These are phyloP conservation scores for Salvelinus namaycush DNA, from an alignment of 2,113 vertebrate genomes.

Conservation along the genomic window DNA sequence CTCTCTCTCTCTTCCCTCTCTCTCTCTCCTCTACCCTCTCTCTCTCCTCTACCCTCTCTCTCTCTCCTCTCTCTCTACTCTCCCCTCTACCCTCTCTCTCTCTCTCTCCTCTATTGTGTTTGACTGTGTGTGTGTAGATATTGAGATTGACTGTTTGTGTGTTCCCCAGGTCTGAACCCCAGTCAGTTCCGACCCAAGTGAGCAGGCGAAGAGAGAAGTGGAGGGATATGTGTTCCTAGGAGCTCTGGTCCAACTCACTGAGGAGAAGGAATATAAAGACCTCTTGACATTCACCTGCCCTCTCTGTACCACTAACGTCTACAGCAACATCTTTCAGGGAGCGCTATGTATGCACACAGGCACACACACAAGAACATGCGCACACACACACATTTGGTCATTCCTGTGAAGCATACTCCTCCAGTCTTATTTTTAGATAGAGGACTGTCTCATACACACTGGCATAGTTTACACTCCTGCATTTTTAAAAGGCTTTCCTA, in stretches of 20 bases:
- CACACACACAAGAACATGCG: background rate
- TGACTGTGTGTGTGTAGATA: too few species aligned
- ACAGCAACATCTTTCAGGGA: constrained; percentile 88
- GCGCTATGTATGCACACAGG: constrained; percentile 78
- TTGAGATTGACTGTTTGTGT: background rate
- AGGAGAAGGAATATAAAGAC: constrained; percentile 93
- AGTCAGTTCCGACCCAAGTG: constrained; percentile 87
- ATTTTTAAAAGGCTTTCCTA: constrained; percentile 67
- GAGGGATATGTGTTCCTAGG: constrained; percentile 86
- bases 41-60: too few species aligned
- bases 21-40: too few species aligned
- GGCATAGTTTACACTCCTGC: constrained; percentile 67
- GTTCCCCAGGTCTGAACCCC: constrained; percentile 85
- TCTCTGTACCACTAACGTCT: constrained; percentile 87
- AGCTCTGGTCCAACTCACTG: constrained; percentile 86
- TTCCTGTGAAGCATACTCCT: constrained; percentile 30
- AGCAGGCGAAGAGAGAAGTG: constrained; percentile 89
- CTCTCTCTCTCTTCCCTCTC: too few species aligned
- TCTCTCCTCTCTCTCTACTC: too few species aligned
- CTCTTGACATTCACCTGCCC: constrained; percentile 89
- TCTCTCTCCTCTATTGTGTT: too few species aligned
- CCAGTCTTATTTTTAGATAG: constrained; percentile 69
- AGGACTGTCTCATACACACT: constrained; percentile 63
- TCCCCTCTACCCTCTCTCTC: too few species aligned
- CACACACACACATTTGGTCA: background rate